Base-by-base conservation (phyloP, 2,888 invertebrate genomes). In the Drosophila siamana region DNA sequence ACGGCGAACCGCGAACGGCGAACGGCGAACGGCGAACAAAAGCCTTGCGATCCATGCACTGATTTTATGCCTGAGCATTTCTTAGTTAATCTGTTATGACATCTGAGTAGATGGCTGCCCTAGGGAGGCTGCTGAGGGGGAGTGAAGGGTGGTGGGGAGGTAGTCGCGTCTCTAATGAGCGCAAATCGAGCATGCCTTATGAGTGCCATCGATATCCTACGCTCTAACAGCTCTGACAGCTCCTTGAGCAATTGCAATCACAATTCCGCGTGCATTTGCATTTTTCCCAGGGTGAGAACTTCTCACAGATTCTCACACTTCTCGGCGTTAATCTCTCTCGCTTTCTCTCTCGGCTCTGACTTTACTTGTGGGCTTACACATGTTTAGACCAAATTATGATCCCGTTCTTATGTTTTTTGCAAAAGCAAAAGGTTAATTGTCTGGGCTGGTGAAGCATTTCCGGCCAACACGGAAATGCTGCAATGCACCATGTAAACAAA, bases 11-110 rank as follows among this genome's bases (percentile, higher is more conserved):
- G n/a, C n/a, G n/a, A n/a, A n/a, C n/a, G n/a, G n/a, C n/a, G n/a
- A n/a, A n/a, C n/a, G n/a, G n/a, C 48, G 54, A 47, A 33, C 22
- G 4, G 33, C n/a, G 33, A 33, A 33, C 33, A 33, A 50, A 50
- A 22, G 13, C 60, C 50, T 61, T 59, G 11, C 22, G 52, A 40
- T 26, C 26, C 48, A 13, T 33, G 36, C 26, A 16, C 13, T 4
- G 16, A 59, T 55, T 36, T 56, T 43, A 62, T 75, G 57, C 47
- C 62, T 26, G 76, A 70, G 51, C 69, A 79, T 75, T 76, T 76
- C 80, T 62, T 71, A 59, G 76, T 86, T 89, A 85, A 89, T 88
- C 80, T 80, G 78, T 88, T 83, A 75, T 88, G 87, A 86, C 89
- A 88, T 89, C 78, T 83, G 19, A 88, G 86, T 83, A 80, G 66